Evolutionary conservation across 1,140 invertebrate genomes (phyloP).

Genomic region (Achatina immaculata): DNA sequence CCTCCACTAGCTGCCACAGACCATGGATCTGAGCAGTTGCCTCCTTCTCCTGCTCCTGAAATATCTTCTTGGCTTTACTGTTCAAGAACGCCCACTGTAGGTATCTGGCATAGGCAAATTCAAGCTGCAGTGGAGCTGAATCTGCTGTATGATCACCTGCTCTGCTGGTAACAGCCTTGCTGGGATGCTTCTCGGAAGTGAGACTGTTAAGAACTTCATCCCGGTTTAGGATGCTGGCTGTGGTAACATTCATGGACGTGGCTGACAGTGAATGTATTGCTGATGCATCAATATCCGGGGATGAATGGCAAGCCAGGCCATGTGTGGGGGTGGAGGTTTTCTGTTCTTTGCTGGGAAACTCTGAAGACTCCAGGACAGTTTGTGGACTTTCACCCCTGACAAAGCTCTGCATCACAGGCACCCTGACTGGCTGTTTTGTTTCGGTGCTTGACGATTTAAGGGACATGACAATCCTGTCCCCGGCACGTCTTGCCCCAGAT

Average conservation of each 20-base stretch:
- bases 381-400: neutral
- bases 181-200: neutral
- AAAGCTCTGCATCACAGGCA: neutral
- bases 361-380: neutral
- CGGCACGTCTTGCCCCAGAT: neutral
- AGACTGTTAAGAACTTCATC: neutral
- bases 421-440: neutral
- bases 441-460: neutral
- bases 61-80: constrained; percentile 44
- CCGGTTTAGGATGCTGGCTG: too few relatives aligned
- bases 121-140: constrained; percentile 48
- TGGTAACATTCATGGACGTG: neutral
- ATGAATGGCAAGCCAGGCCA: neutral
- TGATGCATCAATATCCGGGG: constrained; percentile 19
- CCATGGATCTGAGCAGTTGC: constrained; percentile 52
- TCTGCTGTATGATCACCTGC: neutral
- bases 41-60: constrained; percentile 56
- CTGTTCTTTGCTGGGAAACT: neutral
- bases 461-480: too few relatives aligned
- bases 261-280: constrained; percentile 24
- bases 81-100: constrained; percentile 58
- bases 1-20: constrained; percentile 50
- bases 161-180: neutral
- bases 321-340: constrained; percentile 25
- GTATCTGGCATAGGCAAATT: constrained; percentile 51